Evolutionary conservation across 2,113 vertebrate species (phyloP), one percentile per base, ranked within the genome.

Genomic region (Isurus oxyrinchus): DNA sequence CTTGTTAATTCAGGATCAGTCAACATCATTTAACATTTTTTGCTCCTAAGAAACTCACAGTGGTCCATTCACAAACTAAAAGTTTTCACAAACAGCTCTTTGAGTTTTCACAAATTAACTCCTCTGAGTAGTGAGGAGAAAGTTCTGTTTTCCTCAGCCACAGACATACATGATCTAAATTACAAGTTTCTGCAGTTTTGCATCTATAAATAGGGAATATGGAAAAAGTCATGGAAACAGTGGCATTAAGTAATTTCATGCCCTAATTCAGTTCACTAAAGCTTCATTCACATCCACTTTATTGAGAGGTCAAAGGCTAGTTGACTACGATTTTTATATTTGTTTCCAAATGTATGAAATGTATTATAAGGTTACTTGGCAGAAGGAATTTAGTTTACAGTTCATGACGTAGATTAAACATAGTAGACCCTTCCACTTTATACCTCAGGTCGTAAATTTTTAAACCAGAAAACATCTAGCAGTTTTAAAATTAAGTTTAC

Each of bases 1-100:
- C 44, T 55, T 95, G 44, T 72, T 95, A 53, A 95, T 95, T 95
- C 40, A 21, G 67, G 94, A 95, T 95, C 67, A 6, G 44, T 55
- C 66, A 95, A 53, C 5, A 31, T 67, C 25, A 19, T 95, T 95
- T 55, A 72, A 95, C 49, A 95, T 95, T 69, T 93, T 66, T 95
- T 49, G 25, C 94, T 95, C 67, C 94, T 49, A 69, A 91, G 49
- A 25, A 72, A 53, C 94, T 95, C 94, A 95, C 66, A 95, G 94
- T 95, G 40, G 66, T 72, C 94, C 55, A 69, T 95, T 95, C 94
- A 94, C 59, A 94, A 63, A 94, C n/a, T 61, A n/a, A n/a, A 95
- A 53, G 66, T 95, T 95, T 95, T 95, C 94, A 95, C 94, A 95
- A 95, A 69, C 94, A 95, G 94, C 49, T 44, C 90, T 94, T 94